Evolutionary conservation across 1,140 invertebrate genomes (phyloP), one percentile per base, ranked within the genome.

Genomic region (Elymnias hypermnestra): DNA sequence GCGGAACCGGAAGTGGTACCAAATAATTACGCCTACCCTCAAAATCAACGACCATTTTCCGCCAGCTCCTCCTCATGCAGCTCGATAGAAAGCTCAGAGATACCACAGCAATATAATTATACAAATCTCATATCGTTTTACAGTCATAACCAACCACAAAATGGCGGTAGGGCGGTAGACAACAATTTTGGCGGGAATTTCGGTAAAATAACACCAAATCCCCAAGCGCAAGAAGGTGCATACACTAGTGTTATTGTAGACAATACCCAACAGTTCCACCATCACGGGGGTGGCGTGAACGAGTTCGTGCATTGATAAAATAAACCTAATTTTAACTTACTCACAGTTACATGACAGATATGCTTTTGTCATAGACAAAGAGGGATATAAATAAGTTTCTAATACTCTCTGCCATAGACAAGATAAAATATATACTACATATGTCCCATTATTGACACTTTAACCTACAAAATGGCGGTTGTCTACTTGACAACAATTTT

Each of bases 181-280:
- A 77, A 73, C 51, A 77, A 73, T 53, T 77, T 72, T 25, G 72
- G 68, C 3, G 67, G 53, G 12, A 72, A 64, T n/a, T 79, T 74
- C 26, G 58, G 55, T 2, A 78, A 82, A 19, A 63, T 74, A 50
- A 56, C 69, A 6, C 53, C 66, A 0, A 77, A 62, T 36, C 70
- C 72, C 0, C 40, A 75, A 1, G 72, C 72, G 6, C 74, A 78
- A 31, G 74, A 81, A 36, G 64, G 63, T 17, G 62, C 53, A 0
- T 87, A 87, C 17, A 79, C 83, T 0, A 86, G 82, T 36, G 85
- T 87, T 0, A 87, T 87, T 1, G 85, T 87, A 0, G 83, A 85
- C 28, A 83, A 84, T n/a, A 79, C 82, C 2, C 85, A 87, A 19
- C 85, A 86, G 29, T 85, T 82, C 15, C 79, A 81, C 13, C 73